Evolutionary conservation across 2,113 vertebrate genomes (phyloP), one percentile per base, ranked within the genome.

Genomic region (Formicarius rufipectus): DNA sequence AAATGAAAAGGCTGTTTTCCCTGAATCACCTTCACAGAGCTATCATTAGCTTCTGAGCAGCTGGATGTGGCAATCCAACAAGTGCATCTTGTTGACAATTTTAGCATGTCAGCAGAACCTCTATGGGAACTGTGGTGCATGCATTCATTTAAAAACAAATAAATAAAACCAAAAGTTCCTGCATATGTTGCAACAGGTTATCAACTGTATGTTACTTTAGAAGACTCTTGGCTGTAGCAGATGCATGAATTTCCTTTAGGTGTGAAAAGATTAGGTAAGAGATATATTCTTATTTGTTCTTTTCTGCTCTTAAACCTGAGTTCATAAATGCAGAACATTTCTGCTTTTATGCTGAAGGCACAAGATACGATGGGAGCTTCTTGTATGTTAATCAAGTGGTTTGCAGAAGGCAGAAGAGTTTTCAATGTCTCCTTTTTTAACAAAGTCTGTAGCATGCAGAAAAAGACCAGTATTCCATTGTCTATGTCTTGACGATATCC

Each of bases 361-460:
- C 19, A 78, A 10, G 25, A 37, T 5, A 5, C 20, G 21, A 37
- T 30, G 20, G 21, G 50, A 72, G 33, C n/a, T 80, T 83, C 23
- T 7, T 62, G 35, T 6, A 2, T 35, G 10, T 59, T 79, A 63
- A 30, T 59, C 0, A 0, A 44, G 55, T 31, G 8, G 5, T 75
- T 84, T 87, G 77, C 47, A 31, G 67, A 64, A 10, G 7, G 22
- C 18, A 33, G 47, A 84, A 33, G 20, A 86, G 7, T 64, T 84
- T 76, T 59, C 39, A 16, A 0, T 87, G 47, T 78, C 35, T 87
- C 28, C 19, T 11, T 76, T 56, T 55, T 5, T 68, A 63, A 67
- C 31, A 60, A 84, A 50, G 27, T 18, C 22, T 35, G 13, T 63
- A 33, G 33, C 10, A 15, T 22, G 25, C 49, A 68, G 62, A 63